Conservation (phyloP, 2,113 vertebrate genomes). For the Gymnorhina tibicen region DNA sequence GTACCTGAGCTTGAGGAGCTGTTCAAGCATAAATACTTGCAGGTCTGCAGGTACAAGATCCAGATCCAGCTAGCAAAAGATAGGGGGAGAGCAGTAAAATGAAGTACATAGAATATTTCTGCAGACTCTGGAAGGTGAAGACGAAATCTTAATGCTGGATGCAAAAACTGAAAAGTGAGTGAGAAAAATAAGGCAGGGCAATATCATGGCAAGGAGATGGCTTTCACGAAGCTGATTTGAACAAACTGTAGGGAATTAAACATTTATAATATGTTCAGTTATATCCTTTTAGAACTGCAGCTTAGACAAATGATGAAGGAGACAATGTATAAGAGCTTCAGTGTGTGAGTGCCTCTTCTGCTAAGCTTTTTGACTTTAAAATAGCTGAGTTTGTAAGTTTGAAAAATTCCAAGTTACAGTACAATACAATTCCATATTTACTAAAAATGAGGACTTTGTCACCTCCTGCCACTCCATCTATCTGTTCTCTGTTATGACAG, state of each 20-base stretch:
- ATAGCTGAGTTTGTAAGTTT: neutral
- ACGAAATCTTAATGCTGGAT: neutral
- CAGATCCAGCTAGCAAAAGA: neutral
- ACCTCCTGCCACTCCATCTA: neutral
- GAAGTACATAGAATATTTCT: neutral
- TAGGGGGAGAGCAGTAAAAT: accelerated
- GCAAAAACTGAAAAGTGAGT: neutral
- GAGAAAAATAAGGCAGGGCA: neutral
- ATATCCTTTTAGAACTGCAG: neutral
- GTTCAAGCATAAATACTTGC: neutral
- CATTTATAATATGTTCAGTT: neutral
- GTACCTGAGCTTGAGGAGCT: accelerated
- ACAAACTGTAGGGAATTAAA: neutral
- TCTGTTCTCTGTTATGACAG: neutral
- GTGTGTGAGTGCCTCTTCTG: neutral
- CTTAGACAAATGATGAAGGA: neutral
- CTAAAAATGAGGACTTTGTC: neutral
- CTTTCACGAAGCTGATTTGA: neutral
- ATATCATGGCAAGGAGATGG: neutral
- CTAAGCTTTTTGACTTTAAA: neutral
- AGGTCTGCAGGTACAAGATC: neutral
- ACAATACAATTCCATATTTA: neutral
- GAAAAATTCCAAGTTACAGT: neutral
- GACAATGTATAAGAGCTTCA: neutral
- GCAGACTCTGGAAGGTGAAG: neutral